phyloP scores from a whole-genome alignment of 2,888 invertebrate species.

The Mimumesa dahlbomi region DNA sequence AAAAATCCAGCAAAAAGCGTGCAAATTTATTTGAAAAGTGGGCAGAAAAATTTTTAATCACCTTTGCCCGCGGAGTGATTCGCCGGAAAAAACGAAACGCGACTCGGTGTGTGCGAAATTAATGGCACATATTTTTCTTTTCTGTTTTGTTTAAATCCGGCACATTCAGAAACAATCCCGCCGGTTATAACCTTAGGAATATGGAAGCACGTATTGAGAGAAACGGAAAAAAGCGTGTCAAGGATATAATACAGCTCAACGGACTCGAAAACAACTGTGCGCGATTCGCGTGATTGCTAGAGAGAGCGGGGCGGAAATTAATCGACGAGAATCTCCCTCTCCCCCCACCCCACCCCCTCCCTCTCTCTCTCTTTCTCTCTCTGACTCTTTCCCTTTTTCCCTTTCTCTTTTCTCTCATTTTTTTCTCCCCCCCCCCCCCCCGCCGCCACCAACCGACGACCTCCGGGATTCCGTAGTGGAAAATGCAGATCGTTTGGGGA shows the following conservation, averaged over 20 bases:
- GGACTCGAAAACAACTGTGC: constrained; percentile 18
- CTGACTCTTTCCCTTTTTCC: neutral
- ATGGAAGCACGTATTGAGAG: neutral
- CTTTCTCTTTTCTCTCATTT: neutral
- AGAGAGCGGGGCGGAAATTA: constrained; percentile 26
- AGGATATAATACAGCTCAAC: constrained; percentile 1
- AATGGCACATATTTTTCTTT: constrained; percentile 14
- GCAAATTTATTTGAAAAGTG: no score
- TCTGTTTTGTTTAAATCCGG: neutral
- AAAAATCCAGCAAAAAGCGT: no score
- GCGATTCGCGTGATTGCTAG: constrained; percentile 15
- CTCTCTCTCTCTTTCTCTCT: no score
- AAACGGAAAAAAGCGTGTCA: constrained; percentile 1
- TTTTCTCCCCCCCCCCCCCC: no score
- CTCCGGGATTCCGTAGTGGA: neutral
- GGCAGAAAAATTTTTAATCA: neutral
- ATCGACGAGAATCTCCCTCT: constrained; percentile 21
- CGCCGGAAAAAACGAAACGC: neutral
- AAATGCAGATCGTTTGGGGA: constrained; percentile 9
- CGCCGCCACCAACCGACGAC: no score
- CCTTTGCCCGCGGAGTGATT: neutral
- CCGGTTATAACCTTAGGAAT: neutral
- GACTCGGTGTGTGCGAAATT: neutral
- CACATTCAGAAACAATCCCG: neutral
- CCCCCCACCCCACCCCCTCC: neutral